phyloP scores from a whole-genome alignment of 2,888 invertebrate genomes.

The Micropterix aruncella region DNA sequence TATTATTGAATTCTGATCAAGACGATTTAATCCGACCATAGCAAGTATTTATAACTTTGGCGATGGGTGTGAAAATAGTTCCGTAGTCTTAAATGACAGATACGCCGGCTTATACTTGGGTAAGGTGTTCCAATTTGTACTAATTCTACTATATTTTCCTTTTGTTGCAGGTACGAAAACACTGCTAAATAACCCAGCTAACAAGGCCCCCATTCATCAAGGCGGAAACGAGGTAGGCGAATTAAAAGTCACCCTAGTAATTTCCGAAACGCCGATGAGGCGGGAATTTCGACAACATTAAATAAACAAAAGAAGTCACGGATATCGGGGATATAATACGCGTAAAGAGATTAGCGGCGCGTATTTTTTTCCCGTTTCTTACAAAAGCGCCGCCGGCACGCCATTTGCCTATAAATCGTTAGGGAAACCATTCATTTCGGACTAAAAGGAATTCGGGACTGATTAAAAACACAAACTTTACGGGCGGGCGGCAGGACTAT shows the following conservation, averaged over 20 bases:
- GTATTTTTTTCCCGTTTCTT: not conserved
- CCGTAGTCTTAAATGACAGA: too few relatives aligned
- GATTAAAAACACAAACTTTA: not conserved
- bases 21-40: too few relatives aligned
- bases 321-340: not conserved
- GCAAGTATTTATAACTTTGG: too few relatives aligned
- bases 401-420: not conserved
- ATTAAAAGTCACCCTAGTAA: not conserved
- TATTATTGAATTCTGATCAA: too few relatives aligned
- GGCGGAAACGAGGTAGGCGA: too few relatives aligned
- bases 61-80: too few relatives aligned
- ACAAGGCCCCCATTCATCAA: too few relatives aligned
- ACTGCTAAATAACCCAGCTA: too few relatives aligned
- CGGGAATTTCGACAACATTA: not conserved
- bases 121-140: too few relatives aligned
- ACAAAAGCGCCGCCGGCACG: not conserved
- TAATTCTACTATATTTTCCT: too few relatives aligned
- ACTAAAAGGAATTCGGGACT: not conserved
- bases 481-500: not conserved
- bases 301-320: not conserved
- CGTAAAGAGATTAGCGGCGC: not conserved
- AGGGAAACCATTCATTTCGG: not conserved
- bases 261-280: not conserved
- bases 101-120: too few relatives aligned
- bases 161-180: too few relatives aligned